Evolutionary conservation across 1,140 invertebrate genomes (phyloP).

Genomic region (Eufriesea mexicana): DNA sequence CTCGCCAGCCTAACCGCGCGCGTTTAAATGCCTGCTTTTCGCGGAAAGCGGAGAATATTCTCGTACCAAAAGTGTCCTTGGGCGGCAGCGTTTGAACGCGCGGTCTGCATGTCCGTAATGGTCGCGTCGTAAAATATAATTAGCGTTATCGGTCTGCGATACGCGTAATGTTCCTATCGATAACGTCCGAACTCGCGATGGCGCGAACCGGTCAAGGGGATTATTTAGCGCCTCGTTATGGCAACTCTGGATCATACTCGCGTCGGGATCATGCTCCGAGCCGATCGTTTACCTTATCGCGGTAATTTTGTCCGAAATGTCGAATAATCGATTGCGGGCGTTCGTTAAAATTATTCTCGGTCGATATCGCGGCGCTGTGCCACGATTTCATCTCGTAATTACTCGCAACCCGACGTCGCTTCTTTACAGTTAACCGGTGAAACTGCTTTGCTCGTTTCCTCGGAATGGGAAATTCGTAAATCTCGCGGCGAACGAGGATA

Average conservation of each 20-base stretch:
- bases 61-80: neutral
- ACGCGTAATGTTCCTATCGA: slow-evolving; percentile 30
- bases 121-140: slow-evolving; percentile 64
- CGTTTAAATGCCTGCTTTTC: neutral
- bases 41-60: no score
- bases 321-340: neutral
- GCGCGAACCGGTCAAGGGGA: neutral
- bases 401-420: no score
- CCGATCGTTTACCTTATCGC: neutral
- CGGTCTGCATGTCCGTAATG: slow-evolving; percentile 40
- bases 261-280: neutral
- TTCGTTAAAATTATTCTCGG: no score
- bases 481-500: neutral
- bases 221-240: slow-evolving; percentile 15
- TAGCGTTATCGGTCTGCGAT: slow-evolving; percentile 58
- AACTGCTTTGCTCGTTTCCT: neutral
- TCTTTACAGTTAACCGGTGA: no score
- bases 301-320: neutral
- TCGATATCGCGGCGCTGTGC: neutral
- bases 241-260: neutral
- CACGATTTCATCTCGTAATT: neutral
- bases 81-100: neutral
- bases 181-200: neutral
- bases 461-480: neutral
- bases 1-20: neutral